Base-by-base conservation (phyloP, 92 coral and sea anemone species). In the Parazoanthus darwini region DNA sequence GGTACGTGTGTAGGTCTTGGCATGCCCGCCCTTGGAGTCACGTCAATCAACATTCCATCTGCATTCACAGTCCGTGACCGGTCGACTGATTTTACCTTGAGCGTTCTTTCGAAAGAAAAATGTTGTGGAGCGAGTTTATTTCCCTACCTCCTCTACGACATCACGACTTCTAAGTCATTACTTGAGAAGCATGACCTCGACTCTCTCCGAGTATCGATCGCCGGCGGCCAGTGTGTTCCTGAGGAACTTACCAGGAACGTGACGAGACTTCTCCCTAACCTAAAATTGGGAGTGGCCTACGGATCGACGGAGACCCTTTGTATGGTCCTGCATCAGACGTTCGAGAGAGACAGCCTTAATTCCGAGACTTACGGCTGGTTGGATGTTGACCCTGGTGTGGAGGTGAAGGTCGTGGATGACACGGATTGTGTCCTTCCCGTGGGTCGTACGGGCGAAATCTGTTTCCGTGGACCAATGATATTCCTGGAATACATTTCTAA, bases 381-480 rank as follows among this genome's bases (percentile, higher is more conserved):
- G 71, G 54, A 75, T 16, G 44, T 71, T 48, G 63, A 22, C 9
- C 73, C 89, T 25, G 88, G 91, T 2, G 80, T 67, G 33, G 91
- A 88, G 46, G 58, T 82, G 20, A 88, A 88, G 63, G 11, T 82
- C 77, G 91, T 88, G 25, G 88, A 70, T 29, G 82, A 65, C 35
- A 81, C 72, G 1, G 54, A 88, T 63, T 48, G 85, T 9, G 67
- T 88, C 25, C 80, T 88, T 25, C 82, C 91, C 18, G 36, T 88
- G 59, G 91, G 81, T 23, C 38, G 88, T 8, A 8, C 79, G 13
- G 91, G 91, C n/a, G 91, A 88, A 70, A 82, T 88, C 15, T 88
- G 91, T 59, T 11, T 77, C 10, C 88, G 91, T 13, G 85, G 91
- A 25, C 50, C 68, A 1, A 36, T 26, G 35, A n/a, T 82, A 5